Base-by-base conservation (phyloP, 2,113 vertebrate genomes). In the Hystrix cristata region DNA sequence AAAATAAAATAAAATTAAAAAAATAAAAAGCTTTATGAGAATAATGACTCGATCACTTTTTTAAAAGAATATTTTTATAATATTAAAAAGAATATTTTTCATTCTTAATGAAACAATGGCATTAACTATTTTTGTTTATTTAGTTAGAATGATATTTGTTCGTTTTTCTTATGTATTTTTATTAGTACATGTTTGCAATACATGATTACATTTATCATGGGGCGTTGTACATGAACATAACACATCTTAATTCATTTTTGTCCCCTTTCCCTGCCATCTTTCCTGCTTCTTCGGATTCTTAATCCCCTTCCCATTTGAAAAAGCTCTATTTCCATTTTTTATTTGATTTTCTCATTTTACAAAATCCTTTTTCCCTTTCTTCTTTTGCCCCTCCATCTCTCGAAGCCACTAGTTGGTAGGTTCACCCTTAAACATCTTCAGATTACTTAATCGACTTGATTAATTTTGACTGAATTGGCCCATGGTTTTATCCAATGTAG, bases 31-130 rank as follows among this genome's bases (percentile, higher is more conserved):
- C 31, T 86, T 84, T 15, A 11, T 59, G 64, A 69, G 46, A 69
- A 16, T 62, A 71, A 95, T 91, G 86, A 71, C 74, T 31, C 31
- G 11, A 69, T 15, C 31, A 69, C 51, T 78, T 62, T 79, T 79
- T 5, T 3, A 29, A 76, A 80, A 46, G 69, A 13, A 31, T 12
- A 1, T 80, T 95, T 95, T 95, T 43, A 78, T 46, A 85, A 38
- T 38, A 38, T 38, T 38, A 38, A 29, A 76, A 80, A 46, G 69
- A 13, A 31, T 12, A 1, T 80, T 95, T 95, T 95, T 64, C 92
- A 87, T 76, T 86, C 84, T 87, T 82, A 16, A 7, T 74, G 23
- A 74, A 25, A 72, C 21, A 74, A 23, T 46, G 43, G n/a, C 43
- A 18, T 43, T n/a, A n/a, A 55, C 19, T 69, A 21, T 51, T 93